Conservation (phyloP, 2,113 vertebrate species). For the Echinops telfairi region DNA sequence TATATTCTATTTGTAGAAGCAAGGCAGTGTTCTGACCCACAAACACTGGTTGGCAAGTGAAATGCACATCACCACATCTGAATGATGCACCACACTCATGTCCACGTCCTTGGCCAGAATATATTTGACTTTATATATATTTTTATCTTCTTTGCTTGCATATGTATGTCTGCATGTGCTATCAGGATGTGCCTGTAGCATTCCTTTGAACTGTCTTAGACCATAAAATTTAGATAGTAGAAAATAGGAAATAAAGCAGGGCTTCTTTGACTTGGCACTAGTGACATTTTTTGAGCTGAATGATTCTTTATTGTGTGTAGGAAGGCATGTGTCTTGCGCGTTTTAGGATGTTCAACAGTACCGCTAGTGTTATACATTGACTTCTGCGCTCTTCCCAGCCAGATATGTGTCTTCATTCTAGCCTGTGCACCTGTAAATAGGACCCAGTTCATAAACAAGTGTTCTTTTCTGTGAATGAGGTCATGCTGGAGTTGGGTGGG, state of each 20-base stretch:
- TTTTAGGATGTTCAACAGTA: background rate
- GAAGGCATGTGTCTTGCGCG: accelerated
- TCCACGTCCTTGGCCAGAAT: background rate
- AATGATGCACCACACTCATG: background rate
- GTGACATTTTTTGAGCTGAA: background rate
- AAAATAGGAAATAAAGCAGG: background rate
- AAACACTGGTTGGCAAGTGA: background rate
- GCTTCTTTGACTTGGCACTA: background rate
- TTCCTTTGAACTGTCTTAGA: background rate
- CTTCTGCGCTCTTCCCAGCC: background rate
- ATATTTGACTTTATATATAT: background rate
- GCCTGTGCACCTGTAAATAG: background rate
- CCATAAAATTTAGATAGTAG: background rate
- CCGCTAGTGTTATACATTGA: background rate
- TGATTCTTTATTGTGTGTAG: background rate
- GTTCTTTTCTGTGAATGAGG: background rate
- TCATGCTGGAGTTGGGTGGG: background rate
- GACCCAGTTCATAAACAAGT: background rate
- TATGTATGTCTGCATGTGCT: background rate
- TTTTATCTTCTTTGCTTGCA: background rate
- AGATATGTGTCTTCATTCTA: background rate
- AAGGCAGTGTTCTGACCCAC: too few species aligned
- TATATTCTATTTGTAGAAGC: too few species aligned
- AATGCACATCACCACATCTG: background rate
- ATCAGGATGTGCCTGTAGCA: background rate